Evolutionary conservation across 1,140 invertebrate species (phyloP), one percentile per base, ranked within the genome.

Genomic region (Dendrolimus punctatus): DNA sequence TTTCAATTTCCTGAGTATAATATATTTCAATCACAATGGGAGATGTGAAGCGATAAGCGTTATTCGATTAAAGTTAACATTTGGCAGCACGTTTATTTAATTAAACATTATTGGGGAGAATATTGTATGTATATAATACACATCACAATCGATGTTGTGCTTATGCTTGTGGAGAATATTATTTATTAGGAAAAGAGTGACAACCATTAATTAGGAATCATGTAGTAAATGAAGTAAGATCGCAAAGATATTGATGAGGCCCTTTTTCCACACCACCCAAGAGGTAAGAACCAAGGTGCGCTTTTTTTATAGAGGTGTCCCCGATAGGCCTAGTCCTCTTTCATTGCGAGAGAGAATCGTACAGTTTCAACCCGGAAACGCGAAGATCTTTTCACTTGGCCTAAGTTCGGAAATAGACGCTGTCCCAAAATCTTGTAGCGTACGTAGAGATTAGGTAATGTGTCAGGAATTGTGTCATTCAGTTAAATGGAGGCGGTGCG

Each of bases 251-350:
- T 23, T 23, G 23, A 3, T 23, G 23, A 23, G 68, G 79, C 68
- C 75, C 78, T 65, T 53, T 85, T 85, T 85, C 81, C 81, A 80
- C 81, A 85, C 79, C 77, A 85, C 81, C 81, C 55, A 7, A 57
- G 81, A 79, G 81, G 81, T 85, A 85, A 80, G 77, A 85, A 80
- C 80, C 73, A 46, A 64, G 75, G 77, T 73, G 81, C 81, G 81
- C 58, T 85, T 85, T 85, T 85, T 82, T 85, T 85, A 77, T 67
- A 82, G 81, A 85, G 81, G 81, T 85, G 45, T 85, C 81, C 81
- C 81, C 81, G 62, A 48, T 73, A 85, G 81, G 81, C 81, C 76
- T 85, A 85, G 40, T 85, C 81, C 81, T 85, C 81, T 80, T 46
- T 40, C 39, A 44, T 44, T 40, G 5, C 6, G n/a, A 45, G 43